Evolutionary conservation across 2,888 invertebrate genomes (phyloP).

Genomic region (Anthrax anthrax): DNA sequence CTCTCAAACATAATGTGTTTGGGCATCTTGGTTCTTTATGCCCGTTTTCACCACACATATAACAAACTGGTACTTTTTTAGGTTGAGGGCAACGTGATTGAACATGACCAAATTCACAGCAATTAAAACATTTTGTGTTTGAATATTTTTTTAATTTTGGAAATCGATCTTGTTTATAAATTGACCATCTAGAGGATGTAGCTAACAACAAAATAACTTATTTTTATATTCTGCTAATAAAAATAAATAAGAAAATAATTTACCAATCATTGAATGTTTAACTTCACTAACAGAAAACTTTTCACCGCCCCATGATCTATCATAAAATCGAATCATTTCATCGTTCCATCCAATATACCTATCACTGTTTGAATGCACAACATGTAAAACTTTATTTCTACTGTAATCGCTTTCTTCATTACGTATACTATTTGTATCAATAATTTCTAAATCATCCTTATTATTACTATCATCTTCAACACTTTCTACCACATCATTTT

Average conservation of each 20-base stretch:
- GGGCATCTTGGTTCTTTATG: slow-evolving; percentile 55
- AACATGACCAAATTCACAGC: slow-evolving; percentile 49
- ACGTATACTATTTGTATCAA: neutral
- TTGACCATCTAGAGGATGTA: slow-evolving; percentile 21
- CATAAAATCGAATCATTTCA: slow-evolving; percentile 50
- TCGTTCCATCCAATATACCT: slow-evolving; percentile 28
- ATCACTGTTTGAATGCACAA: slow-evolving; percentile 5
- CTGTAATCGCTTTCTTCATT: neutral
- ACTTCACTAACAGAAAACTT: slow-evolving; percentile 43
- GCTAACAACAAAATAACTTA: slow-evolving; percentile 11
- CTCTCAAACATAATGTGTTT: slow-evolving; percentile 52
- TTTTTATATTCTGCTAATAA: neutral
- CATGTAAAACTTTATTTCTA: neutral
- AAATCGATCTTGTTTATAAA: slow-evolving; percentile 24
- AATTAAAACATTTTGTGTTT: slow-evolving; percentile 44
- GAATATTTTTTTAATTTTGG: slow-evolving; percentile 17
- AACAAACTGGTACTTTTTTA: slow-evolving; percentile 42
- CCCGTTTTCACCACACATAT: slow-evolving; percentile 51
- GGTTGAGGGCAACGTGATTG: slow-evolving; percentile 43
- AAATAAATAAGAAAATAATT: slow-evolving; percentile 6
- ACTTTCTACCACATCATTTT: neutral
- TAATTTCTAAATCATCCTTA: neutral
- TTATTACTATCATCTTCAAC: neutral
- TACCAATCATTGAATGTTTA: slow-evolving; percentile 51
- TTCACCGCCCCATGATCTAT: slow-evolving; percentile 50